A percentile compares a stretch with the other conserved stretches of the same genome.
These are phyloP conservation scores for Cotesia chilonis DNA, from an alignment of 1,140 invertebrate species.

Conservation along the genomic window DNA sequence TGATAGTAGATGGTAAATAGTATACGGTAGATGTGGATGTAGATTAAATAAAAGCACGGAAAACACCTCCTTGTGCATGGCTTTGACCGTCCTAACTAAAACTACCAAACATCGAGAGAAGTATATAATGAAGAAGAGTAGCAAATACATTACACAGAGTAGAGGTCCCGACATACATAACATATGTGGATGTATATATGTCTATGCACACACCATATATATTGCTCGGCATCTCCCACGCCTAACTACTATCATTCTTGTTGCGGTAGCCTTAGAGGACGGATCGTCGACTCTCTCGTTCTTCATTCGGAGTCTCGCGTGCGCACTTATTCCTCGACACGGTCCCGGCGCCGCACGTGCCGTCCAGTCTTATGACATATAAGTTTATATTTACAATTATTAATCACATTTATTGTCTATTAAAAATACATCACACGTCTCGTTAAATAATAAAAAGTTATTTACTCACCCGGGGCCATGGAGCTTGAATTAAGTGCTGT, in stretches of 20 bases:
- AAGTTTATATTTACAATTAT: not conserved
- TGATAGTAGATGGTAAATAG: not conserved
- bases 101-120: too few relatives aligned
- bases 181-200: too few relatives aligned
- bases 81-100: constrained; percentile 30
- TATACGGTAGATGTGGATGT: not conserved
- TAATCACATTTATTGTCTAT: not conserved
- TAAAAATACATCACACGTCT: too few relatives aligned
- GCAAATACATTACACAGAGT: too few relatives aligned
- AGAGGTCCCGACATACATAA: too few relatives aligned
- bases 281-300: constrained; percentile 32
- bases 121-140: too few relatives aligned
- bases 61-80: constrained; percentile 13
- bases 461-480: too few relatives aligned
- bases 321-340: constrained; percentile 20
- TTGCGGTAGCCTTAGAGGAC: constrained; percentile 45
- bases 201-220: constrained; percentile 26
- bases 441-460: not conserved
- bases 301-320: constrained; percentile 35
- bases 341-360: constrained; percentile 31
- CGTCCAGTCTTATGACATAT: constrained; percentile 11
- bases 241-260: constrained; percentile 45
- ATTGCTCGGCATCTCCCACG: constrained; percentile 42
- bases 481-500: too few relatives aligned
- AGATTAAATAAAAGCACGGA: not conserved